Evolutionary conservation across 2,888 invertebrate species (phyloP).

Genomic region (Eupithecia subfuscata): DNA sequence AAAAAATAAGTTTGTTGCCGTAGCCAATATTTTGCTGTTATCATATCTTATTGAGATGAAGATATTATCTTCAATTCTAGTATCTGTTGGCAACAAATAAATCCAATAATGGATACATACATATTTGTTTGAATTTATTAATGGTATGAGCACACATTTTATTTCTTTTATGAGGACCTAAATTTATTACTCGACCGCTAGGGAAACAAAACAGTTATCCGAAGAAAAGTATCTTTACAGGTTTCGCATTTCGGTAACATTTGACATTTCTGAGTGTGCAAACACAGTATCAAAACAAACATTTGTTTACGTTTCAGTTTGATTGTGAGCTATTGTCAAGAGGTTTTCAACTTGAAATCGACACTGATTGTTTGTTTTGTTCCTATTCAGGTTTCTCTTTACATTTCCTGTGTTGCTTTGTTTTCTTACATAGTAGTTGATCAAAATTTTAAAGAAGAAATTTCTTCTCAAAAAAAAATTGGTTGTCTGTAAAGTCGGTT

Average conservation of each 20-base stretch:
- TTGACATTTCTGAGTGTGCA: slow-evolving; percentile 17
- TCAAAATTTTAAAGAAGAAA: neutral
- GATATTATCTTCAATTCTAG: neutral
- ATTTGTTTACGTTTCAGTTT: slow-evolving; percentile 23
- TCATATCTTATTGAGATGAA: no score
- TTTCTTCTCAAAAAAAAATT: no score
- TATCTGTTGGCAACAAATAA: neutral
- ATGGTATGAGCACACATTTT: neutral
- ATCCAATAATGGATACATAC: neutral
- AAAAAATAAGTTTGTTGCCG: no score
- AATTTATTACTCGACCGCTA: neutral
- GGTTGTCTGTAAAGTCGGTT: no score
- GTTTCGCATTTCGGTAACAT: slow-evolving; percentile 33
- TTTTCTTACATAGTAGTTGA: neutral
- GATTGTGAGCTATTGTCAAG: slow-evolving; percentile 27
- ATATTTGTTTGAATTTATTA: neutral
- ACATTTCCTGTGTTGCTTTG: slow-evolving; percentile 4
- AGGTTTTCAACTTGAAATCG: slow-evolving; percentile 29
- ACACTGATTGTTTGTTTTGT: slow-evolving; percentile 27
- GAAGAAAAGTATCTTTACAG: slow-evolving; percentile 27
- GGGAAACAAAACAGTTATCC: slow-evolving; percentile 7
- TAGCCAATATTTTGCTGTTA: no score
- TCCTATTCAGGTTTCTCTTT: neutral
- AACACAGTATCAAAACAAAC: slow-evolving; percentile 27
- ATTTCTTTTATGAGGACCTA: neutral